Base-by-base conservation (phyloP, 2,797 vertebrate genomes). In the Falco concolor region DNA sequence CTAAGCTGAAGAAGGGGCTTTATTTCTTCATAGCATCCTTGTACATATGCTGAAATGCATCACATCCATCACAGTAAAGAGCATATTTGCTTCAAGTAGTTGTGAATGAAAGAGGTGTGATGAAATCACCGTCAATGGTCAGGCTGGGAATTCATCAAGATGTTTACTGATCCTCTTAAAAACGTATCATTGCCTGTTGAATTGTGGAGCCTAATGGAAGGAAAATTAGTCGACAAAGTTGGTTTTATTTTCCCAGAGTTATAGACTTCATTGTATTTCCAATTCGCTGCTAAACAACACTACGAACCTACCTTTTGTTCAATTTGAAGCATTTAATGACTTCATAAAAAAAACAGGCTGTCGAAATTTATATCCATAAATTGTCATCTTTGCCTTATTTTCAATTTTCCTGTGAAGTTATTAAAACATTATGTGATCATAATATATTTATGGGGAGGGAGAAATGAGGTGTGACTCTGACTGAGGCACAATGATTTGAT, bases 311-410 rank as follows among this genome's bases (percentile, higher is more conserved):
- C 69, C 79, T 96, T 87, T 97, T 87, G 93, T 89, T 97, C 91
- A 94, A 80, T 93, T 94, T 2, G 9, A 95, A 93, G 77, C 84
- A 70, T 84, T 96, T 95, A 94, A 95, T 82, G 91, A 83, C 69
- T 89, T 88, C 81, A 89, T 94, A 92, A 93, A 94, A 87, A 74
- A 89, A 89, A 19, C 47, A 69, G 82, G 63, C 78, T 53, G 30
- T 83, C 95, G 86, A 84, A 96, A 96, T 95, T 94, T 96, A 95
- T 96, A 92, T 73, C 92, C 47, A 34, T 76, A 93, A 95, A 78
- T 95, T 96, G 90, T 84, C 89, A 82, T 93, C 86, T 96, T 93
- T 93, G 79, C 60, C 93, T 96, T 96, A 92, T 95, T 97, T 97
- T 96, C 94, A 96, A 88, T 97, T 96, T 97, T 94, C 85, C 73